A percentile compares a stretch with the other conserved stretches of the same genome.
phyloP scores from a whole-genome alignment of 2,888 invertebrate species.

The Eupithecia subfuscata region DNA sequence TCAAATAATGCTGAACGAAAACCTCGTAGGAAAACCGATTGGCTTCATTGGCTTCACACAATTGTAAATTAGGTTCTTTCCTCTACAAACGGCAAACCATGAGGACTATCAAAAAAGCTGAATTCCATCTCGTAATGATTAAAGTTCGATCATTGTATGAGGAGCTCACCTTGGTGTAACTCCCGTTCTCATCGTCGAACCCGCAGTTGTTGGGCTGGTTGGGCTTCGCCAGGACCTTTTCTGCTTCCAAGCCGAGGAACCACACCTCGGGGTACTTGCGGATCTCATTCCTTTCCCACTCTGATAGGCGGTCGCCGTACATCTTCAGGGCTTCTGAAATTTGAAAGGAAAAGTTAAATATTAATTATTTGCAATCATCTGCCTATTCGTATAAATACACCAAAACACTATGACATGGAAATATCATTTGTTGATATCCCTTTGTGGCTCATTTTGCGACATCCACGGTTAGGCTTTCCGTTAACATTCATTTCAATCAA shows the following conservation, averaged over 20 bases:
- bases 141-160: not conserved
- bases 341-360: no score
- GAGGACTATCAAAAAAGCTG: not conserved
- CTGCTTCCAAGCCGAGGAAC: slow-evolving; percentile 94
- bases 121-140: no score
- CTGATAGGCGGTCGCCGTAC: slow-evolving; percentile 92
- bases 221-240: slow-evolving; percentile 92
- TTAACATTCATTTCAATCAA: not conserved
- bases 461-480: not conserved
- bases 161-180: slow-evolving; percentile 93
- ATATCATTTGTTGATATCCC: no score
- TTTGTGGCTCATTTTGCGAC: not conserved
- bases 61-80: not conserved
- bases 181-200: slow-evolving; percentile 96
- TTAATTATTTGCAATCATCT: no score
- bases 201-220: slow-evolving; percentile 93
- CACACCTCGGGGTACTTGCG: slow-evolving; percentile 96
- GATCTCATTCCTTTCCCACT: slow-evolving; percentile 95
- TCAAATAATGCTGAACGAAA: not conserved
- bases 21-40: not conserved
- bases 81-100: not conserved
- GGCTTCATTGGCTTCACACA: not conserved
- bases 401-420: no score
- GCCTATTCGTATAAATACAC: no score
- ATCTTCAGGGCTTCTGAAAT: slow-evolving; percentile 91